Percentiles rank a stretch among this genome's conserved stretches.
phyloP scores from a whole-genome alignment of 2,888 invertebrate species.

The Morinoia aosen region DNA sequence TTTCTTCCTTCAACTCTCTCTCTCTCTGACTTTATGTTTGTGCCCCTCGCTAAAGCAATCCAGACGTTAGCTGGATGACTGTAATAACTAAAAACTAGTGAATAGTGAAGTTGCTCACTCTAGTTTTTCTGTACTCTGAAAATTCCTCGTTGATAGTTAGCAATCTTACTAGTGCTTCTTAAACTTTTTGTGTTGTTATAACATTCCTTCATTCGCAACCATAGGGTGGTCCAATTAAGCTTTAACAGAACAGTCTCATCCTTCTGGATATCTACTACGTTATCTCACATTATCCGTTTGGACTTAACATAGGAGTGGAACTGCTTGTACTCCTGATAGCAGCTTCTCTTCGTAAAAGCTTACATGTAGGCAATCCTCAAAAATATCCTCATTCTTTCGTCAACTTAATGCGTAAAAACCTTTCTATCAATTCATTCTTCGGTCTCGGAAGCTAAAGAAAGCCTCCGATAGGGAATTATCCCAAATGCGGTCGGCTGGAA shows the following conservation, averaged over 20 bases:
- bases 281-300: not conserved
- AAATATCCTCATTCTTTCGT: not conserved
- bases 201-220: not conserved
- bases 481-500: not conserved
- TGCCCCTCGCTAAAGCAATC: too few relatives aligned
- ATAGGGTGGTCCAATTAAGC: not conserved
- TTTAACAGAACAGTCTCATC: not conserved
- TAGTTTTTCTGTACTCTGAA: not conserved
- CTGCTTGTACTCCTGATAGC: not conserved
- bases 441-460: not conserved
- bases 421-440: not conserved
- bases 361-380: not conserved
- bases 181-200: not conserved
- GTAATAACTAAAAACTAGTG: too few relatives aligned
- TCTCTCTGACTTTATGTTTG: too few relatives aligned
- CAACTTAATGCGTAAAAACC: not conserved
- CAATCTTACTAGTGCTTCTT: not conserved
- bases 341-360: not conserved
- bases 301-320: not conserved
- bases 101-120: not conserved
- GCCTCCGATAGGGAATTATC: not conserved
- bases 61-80: too few relatives aligned
- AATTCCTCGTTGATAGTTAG: not conserved
- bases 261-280: not conserved
- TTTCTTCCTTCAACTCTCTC: too few relatives aligned